Evolutionary conservation across 1,140 invertebrate species (phyloP), one percentile per base, ranked within the genome.

Genomic region (Calosoma granatense): DNA sequence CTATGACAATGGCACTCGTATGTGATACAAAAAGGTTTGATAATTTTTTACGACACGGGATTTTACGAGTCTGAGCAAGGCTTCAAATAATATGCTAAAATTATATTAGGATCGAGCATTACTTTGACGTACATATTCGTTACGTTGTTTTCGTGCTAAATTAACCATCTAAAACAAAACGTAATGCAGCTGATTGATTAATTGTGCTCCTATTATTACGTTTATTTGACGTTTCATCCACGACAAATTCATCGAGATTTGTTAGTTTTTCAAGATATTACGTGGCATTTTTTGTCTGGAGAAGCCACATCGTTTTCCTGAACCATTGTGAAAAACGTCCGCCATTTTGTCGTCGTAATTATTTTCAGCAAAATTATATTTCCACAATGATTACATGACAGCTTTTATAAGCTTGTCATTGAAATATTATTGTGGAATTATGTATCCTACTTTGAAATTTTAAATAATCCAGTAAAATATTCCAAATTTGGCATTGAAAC

Each of bases 1-100:
- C 67, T 63, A 56, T 57, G 66, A 65, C 67, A 70, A 66, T 70
- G 68, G 68, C 68, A 62, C 67, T 69, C 63, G 66, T 68, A 67
- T 70, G 68, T 70, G 68, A 69, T 67, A 63, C 61, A 39, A 65
- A 65, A 70, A 70, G 68, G 68, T 70, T 70, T 70, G 68, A 65
- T 65, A 67, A 65, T 66, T 67, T 70, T 70, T 70, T 69, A 65
- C 67, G 66, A 63, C 63, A 65, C 60, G 51, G 64, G 43, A 67
- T 60, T 60, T 54, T 58, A 62, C 59, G 61, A 57, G 47, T 47
- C 17, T 11, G 15, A 47, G 41, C 17, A 11, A 47, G 41, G 41
- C 41, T 47, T 57, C 63, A 64, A 60, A 66, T 67, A 70, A 65
- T 66, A 68, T 62, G 63, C 64, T 68, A 61, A 69, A 61, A 64